Base-by-base conservation (phyloP, 2,113 vertebrate species). In the Lethenteron reissneri region DNA sequence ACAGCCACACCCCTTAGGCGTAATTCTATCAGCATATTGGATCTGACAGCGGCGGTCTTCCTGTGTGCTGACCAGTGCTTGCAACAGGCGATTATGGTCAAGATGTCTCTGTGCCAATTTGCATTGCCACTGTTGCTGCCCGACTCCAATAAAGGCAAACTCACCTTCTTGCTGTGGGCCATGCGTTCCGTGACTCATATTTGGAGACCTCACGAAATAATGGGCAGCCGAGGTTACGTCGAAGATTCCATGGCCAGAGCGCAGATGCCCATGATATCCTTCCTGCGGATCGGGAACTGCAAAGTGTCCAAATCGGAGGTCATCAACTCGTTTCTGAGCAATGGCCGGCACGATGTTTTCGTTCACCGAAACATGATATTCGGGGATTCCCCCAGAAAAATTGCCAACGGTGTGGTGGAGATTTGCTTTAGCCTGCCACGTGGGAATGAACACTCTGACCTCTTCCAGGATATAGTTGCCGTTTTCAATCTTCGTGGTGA, bases 41-140 rank as follows among this genome's bases (percentile, higher is more conserved):
- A 88, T 64, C 71, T 87, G 12, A 74, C 85, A 56, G 82, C 82
- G 70, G 82, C 81, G 14, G 73, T 83, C 3, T 77, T 83, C 75
- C 79, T 83, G 72, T 84, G 82, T 70, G 75, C 87, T 11, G 81
- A 84, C 71, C 75, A n/a, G 41, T 83, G 84, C 71, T 77, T 86
- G 73, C 84, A 79, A 10, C 78, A 82, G 56, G 79, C 84, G 71
- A 75, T 85, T 58, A 19, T 82, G 58, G 73, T 73, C 9, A 83
- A 76, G 71, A 85, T 86, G 83, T 80, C 80, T 71, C 78, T 79
- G 3, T 85, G 84, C 69, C 81, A 76, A 75, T 85, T 88, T 79
- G 84, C 85, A 19, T 78, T 89, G 12, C 87, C 85, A 25, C 76
- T 90, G 15, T 76, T 87, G 3, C 78, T 87, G 69, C 87, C 85